Conservation (phyloP, 2,888 invertebrate genomes). For the Dioctria linearis region DNA sequence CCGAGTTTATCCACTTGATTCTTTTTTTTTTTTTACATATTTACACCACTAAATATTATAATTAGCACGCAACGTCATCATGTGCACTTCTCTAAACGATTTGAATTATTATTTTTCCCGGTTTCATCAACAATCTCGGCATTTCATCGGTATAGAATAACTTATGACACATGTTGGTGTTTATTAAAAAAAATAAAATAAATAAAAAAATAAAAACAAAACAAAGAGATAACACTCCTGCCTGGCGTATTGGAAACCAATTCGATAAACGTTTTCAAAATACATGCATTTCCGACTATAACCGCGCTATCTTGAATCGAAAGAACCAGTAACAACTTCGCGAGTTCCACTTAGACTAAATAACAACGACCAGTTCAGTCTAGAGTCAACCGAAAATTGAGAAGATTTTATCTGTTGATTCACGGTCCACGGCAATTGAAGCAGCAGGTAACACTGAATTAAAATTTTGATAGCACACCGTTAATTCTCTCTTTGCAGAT, state of each 20-base stretch:
- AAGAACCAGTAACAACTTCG: conserved; percentile 11
- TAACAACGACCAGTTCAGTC: not conserved
- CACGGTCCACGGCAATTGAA: conserved; percentile 1
- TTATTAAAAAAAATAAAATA: not conserved
- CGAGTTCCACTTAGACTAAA: conserved; percentile 10
- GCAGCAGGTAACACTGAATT: conserved; percentile 36
- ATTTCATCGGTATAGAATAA: no score
- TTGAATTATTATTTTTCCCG: not conserved
- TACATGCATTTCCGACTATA: conserved; percentile 1
- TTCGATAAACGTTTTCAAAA: not conserved
- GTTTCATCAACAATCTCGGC: not conserved
- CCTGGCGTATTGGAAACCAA: not conserved
- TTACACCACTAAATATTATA: not conserved
- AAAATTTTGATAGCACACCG: not conserved
- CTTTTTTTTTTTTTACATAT: not conserved
- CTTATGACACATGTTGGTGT: not conserved
- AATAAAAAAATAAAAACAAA: not conserved
- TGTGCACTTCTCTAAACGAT: not conserved
- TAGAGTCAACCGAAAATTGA: conserved; percentile 12
- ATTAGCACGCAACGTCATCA: not conserved
- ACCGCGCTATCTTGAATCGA: not conserved
- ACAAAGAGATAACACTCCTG: no score
- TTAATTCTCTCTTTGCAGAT: not conserved
- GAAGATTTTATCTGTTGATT: conserved; percentile 36
- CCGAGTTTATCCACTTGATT: not conserved